Percentiles rank a stretch among this genome's conserved stretches.
Conservation (phyloP, 1,140 invertebrate genomes). For the Drosophila ananassae region DNA sequence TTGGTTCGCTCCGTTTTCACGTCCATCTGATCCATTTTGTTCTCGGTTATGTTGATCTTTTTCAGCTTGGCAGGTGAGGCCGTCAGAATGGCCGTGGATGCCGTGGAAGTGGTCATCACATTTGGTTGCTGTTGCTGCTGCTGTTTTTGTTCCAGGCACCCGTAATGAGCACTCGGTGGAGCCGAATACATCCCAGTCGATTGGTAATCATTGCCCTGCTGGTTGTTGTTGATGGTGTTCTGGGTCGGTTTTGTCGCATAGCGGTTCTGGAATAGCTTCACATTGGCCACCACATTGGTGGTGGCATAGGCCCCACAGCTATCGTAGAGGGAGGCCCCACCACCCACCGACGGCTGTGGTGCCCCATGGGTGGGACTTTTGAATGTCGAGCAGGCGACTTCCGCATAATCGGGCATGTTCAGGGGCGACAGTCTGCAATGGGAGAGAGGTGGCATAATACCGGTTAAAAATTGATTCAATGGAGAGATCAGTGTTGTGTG, state of each 20-base stretch:
- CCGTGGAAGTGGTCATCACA: constrained; percentile 76
- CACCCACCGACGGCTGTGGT: constrained; percentile 12
- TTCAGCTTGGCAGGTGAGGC: constrained; percentile 66
- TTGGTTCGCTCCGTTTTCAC: constrained; percentile 62
- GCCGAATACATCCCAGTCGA: constrained; percentile 79
- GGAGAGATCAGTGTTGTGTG: not conserved
- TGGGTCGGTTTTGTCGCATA: constrained; percentile 64
- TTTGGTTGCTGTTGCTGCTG: constrained; percentile 46
- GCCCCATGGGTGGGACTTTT: constrained; percentile 73
- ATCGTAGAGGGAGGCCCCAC: constrained; percentile 74
- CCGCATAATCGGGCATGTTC: constrained; percentile 85
- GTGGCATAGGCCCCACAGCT: constrained; percentile 84
- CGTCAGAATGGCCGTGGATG: constrained; percentile 69
- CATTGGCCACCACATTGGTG: constrained; percentile 83
- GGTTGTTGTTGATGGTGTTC: constrained; percentile 60
- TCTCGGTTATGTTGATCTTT: constrained; percentile 83
- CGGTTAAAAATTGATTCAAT: constrained; percentile 55
- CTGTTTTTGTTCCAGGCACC: constrained; percentile 56
- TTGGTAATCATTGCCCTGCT: constrained; percentile 68
- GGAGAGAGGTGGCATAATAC: constrained; percentile 11
- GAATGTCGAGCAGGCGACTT: constrained; percentile 84
- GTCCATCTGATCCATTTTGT: constrained; percentile 78
- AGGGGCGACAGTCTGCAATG: constrained; percentile 78
- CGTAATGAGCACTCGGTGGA: constrained; percentile 79
- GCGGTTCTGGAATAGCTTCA: constrained; percentile 83